These are phyloP conservation scores for Tachyglossus aculeatus DNA, from an alignment of 2,797 vertebrate species.

Conservation along the genomic window DNA sequence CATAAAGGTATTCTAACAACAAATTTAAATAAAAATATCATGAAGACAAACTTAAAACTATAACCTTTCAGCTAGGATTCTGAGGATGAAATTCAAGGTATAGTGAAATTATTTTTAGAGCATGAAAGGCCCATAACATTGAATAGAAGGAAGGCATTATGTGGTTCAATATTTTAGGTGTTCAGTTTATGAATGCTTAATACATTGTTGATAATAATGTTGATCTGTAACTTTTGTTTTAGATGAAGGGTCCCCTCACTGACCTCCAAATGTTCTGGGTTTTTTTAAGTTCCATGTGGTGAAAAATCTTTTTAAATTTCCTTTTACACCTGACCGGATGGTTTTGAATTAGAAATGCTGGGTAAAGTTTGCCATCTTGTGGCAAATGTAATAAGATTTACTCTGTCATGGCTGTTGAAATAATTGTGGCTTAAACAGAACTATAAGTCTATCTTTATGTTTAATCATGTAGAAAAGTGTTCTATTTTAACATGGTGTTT, in stretches of 20 bases:
- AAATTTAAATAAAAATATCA: slow-evolving; percentile 32
- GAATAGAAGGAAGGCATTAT: no score
- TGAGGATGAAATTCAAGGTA: background rate
- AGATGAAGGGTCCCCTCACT: no score
- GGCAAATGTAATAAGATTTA: slow-evolving; percentile 32
- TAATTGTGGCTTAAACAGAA: background rate
- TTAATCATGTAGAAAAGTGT: background rate
- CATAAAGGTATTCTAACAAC: no score
- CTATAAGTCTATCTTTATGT: background rate
- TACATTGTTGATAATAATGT: no score
- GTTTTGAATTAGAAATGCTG: slow-evolving; percentile 16
- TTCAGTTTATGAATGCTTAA: no score
- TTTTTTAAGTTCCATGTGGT: background rate
- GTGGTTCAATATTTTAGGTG: no score
- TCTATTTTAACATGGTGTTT: no score
- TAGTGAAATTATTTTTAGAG: background rate
- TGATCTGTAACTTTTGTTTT: no score
- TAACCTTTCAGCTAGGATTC: slow-evolving; percentile 12
- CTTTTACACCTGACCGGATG: background rate
- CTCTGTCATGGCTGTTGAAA: background rate
- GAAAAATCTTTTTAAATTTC: background rate
- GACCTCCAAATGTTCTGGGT: background rate
- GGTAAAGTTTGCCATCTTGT: slow-evolving; percentile 75
- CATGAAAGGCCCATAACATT: background rate
- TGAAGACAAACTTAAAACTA: slow-evolving; percentile 19